A percentile compares a stretch with the other conserved stretches of the same genome.
Conservation (phyloP, 2,888 invertebrate species). For the Linyphia triangularis region DNA sequence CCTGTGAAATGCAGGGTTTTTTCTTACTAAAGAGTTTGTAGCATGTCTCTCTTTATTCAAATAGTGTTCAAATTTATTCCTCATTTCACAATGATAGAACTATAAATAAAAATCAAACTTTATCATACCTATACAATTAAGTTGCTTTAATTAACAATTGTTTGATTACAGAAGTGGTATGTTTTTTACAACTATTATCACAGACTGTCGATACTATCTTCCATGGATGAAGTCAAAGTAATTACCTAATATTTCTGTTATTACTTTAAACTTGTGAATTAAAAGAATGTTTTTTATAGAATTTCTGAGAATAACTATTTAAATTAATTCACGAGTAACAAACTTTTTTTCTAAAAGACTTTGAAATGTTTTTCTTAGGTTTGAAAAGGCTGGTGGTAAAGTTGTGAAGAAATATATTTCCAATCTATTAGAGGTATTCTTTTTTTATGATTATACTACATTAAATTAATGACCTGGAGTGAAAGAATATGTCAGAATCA, state of each 20-base stretch:
- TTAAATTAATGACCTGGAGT: background rate
- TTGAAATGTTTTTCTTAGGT: constrained; percentile 31
- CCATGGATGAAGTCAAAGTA: constrained; percentile 89
- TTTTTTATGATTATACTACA: background rate
- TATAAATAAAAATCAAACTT: too few species aligned
- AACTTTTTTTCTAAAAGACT: background rate
- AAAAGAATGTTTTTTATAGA: background rate
- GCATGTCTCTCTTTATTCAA: too few species aligned
- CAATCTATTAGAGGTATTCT: constrained; percentile 51
- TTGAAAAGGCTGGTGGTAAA: constrained; percentile 81
- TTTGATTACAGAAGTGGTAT: constrained; percentile 84
- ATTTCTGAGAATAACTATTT: background rate
- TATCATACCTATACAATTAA: background rate
- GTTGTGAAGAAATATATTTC: constrained; percentile 79
- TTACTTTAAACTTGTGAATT: background rate
- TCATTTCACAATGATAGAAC: too few species aligned
- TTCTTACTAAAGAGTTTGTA: too few species aligned
- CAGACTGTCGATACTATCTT: constrained; percentile 87
- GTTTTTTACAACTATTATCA: constrained; percentile 88
- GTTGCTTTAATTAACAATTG: background rate
- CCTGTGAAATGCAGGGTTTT: too few species aligned
- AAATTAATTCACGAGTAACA: background rate
- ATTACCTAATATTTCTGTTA: constrained; percentile 75
- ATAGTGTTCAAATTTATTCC: too few species aligned
- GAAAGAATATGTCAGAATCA: background rate